Conservation (phyloP, 1,140 invertebrate species). For the Orchesella cincta region DNA sequence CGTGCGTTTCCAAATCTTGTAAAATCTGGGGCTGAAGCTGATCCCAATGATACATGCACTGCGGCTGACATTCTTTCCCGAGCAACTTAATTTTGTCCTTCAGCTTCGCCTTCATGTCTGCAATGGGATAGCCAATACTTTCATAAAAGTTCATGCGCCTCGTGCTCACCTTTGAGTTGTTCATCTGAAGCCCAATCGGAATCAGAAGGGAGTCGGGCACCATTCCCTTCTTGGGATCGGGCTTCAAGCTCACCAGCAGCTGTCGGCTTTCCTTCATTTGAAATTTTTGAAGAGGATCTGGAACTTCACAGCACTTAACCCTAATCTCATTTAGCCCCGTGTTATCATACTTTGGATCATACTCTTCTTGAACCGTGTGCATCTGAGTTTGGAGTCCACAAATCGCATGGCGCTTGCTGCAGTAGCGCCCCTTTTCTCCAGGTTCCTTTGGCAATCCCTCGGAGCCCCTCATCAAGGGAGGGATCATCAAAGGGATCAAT, state of each 20-base stretch:
- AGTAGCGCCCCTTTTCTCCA: slow-evolving; percentile 21
- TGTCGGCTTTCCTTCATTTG: neutral
- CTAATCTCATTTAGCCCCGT: slow-evolving; percentile 35
- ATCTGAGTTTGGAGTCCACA: slow-evolving; percentile 30
- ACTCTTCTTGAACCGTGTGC: neutral
- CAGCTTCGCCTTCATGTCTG: neutral
- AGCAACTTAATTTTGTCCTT: neutral
- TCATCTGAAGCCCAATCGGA: slow-evolving; percentile 10
- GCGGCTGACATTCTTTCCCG: neutral
- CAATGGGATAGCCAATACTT: slow-evolving; percentile 31
- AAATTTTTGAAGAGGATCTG: slow-evolving; percentile 9
- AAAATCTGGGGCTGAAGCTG: neutral
- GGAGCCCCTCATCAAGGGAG: neutral
- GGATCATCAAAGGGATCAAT: slow-evolving; percentile 19
- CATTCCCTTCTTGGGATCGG: neutral
- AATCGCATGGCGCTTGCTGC: neutral
- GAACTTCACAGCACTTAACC: slow-evolving; percentile 31
- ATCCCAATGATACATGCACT: slow-evolving; percentile 21
- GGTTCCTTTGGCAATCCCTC: slow-evolving; percentile 4
- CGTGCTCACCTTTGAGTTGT: neutral
- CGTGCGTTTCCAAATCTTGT: neutral
- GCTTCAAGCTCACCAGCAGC: slow-evolving; percentile 19
- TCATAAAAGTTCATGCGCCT: slow-evolving; percentile 33
- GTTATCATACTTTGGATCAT: slow-evolving; percentile 15
- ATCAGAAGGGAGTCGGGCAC: slow-evolving; percentile 19